Evolutionary conservation across 2,797 vertebrate species (phyloP).

Genomic region (Melopsittacus undulatus): DNA sequence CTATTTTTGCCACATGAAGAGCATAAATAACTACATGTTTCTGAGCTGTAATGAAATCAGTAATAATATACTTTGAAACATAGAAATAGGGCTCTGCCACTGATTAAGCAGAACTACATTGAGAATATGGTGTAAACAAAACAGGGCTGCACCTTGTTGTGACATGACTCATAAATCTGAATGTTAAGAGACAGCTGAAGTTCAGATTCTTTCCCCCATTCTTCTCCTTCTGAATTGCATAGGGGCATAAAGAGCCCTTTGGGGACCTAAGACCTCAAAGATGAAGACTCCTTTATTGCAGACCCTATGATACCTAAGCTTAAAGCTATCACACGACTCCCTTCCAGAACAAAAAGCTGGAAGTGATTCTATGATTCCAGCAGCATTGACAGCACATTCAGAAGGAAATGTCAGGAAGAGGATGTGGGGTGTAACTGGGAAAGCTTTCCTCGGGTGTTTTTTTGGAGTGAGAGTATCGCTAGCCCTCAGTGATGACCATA

Average conservation of each 20-base stretch:
- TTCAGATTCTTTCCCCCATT: background rate
- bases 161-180: background rate
- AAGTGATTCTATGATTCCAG: background rate
- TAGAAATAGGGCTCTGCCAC: background rate
- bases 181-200: background rate
- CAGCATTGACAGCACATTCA: background rate
- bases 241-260: background rate
- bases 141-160: background rate
- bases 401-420: background rate
- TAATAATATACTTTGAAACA: background rate
- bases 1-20: background rate
- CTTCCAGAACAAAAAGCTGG: background rate
- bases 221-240: background rate
- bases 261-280: background rate
- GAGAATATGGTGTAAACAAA: background rate
- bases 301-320: background rate
- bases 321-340: background rate
- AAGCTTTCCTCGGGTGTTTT: background rate
- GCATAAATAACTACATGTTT: conserved; percentile 5
- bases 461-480: background rate
- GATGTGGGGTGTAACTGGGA: background rate
- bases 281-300: background rate
- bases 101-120: background rate
- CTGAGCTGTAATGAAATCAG: conserved; percentile 19
- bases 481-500: background rate